Evolutionary conservation across 2,888 invertebrate genomes (phyloP), one percentile per base, ranked within the genome.

Genomic region (Orthosia gothica): DNA sequence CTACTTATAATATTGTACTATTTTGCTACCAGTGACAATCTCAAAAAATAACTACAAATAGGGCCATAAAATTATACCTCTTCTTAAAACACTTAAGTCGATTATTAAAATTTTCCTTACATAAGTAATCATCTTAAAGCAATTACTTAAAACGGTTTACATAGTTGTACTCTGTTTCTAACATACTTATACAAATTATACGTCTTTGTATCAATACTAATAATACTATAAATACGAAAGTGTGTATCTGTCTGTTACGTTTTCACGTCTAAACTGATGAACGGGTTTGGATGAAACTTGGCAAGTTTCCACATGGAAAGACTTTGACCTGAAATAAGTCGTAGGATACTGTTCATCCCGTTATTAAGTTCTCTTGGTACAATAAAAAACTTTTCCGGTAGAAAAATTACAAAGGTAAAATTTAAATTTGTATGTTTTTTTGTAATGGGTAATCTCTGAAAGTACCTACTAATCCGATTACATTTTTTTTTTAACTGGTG

Each of bases 81-180:
- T 2, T n/a, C 45, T 55, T 45, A 16, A 26, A 20, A 16, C 45
- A 67, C 59, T 63, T 45, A 49, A n/a, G 52, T 57, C 5, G 7
- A 61, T 82, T 66, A 66, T 69, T 66, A 52, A 62, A 65, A 70
- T 70, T 58, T 82, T 76, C 79, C 77, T 32, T 15, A 32, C 15
- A 3, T 49, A 67, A 45, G 40, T 78, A 45, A 73, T 66, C 49
- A 45, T 64, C 57, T 57, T 52, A 23, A 20, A 67, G 70, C 78
- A 77, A 82, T 80, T 80, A 82, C 77, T 70, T 77, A 64, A 70
- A 64, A 67, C 54, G 67, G 67, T 82, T 82, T 67, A 82, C 70
- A 80, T 65, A 57, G 26, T 49, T 54, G 11, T 50, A 40, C 26
- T 55, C 15, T 58, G 40, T 55, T 5, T 2, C 50, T 47, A 26